Evolutionary conservation across 2,888 invertebrate genomes (phyloP), one percentile per base, ranked within the genome.

Genomic region (Hybos culiciformis): DNA sequence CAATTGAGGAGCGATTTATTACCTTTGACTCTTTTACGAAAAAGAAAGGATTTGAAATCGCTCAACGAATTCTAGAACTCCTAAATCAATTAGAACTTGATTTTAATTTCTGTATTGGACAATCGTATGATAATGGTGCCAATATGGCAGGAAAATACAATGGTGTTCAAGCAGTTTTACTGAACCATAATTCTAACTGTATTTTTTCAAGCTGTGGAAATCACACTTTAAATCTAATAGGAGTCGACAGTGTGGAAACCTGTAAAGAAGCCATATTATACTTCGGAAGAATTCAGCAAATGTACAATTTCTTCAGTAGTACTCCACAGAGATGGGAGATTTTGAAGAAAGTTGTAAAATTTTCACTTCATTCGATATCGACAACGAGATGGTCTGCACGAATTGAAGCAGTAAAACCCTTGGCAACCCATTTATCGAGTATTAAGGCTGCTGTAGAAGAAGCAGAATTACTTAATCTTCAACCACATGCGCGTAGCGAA

Each of bases 91-190:
- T 29, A 5, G 29, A 6, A 3, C 29, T n/a, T 29, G 29, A 29
- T 29, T 29, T 29, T 12, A 29, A 29, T 29, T 29, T 29, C 3
- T 41, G 44, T 18, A 32, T 37, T 29, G 44, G 40, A 19, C 41
- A 44, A 31, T 36, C 29, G 3, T 44, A 44, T 23, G 44, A 44
- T 31, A 44, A 44, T 32, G 44, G 40, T 12, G 21, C 20, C 3
- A 41, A 40, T 23, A 40, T 40, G 44, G 37, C 32, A 37, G 44
- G 8, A 11, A 8, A 18, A 5, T 36, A 36, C 14, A 39, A 18
- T 24, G 36, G 17, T 36, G 36, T 14, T 19, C 34, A 34, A 32
- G 40, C n/a, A 18, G 19, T 19, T 3, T 5, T 36, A 5, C 36
- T 36, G 4, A 7, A 36, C 4, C 18, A 6, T 18, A 15, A 36